A percentile compares a stretch with the other conserved stretches of the same genome.
These are phyloP conservation scores for Dicentrarchus labrax DNA, from an alignment of 2,113 vertebrate species.

Conservation along the genomic window DNA sequence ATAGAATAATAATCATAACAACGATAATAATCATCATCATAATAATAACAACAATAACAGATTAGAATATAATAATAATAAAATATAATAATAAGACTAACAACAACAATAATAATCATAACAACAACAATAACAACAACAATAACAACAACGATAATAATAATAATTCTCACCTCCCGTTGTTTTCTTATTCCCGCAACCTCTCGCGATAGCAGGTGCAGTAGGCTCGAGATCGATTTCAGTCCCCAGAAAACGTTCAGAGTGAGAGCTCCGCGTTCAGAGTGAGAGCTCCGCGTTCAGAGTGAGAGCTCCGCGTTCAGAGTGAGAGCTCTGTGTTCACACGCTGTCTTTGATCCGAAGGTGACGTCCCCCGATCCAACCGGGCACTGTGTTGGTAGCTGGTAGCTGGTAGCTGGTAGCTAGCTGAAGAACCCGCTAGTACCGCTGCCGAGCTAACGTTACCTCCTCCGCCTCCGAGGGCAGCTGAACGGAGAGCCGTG, in stretches of 20 bases:
- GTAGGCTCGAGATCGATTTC: not conserved
- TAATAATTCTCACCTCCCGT: too few relatives aligned
- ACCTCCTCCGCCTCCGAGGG: constrained; percentile 43
- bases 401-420: constrained; percentile 35
- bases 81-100: too few relatives aligned
- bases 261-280: constrained; percentile 55
- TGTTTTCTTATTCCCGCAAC: not conserved
- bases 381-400: constrained; percentile 10
- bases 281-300: constrained; percentile 55
- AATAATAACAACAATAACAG: too few relatives aligned
- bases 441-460: constrained; percentile 37
- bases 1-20: too few relatives aligned
- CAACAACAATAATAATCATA: too few relatives aligned
- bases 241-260: constrained; percentile 32
- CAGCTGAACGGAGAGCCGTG: constrained; percentile 45
- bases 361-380: constrained; percentile 63
- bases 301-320: constrained; percentile 63
- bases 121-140: too few relatives aligned
- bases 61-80: too few relatives aligned
- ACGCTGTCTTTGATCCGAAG: not conserved
- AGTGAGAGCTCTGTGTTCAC: accelerated
- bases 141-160: too few relatives aligned
- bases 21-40: too few relatives aligned
- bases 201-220: constrained; percentile 17
- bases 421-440: too few relatives aligned